Base-by-base conservation (phyloP, 2,113 vertebrate species). In the Sapajus apella region DNA sequence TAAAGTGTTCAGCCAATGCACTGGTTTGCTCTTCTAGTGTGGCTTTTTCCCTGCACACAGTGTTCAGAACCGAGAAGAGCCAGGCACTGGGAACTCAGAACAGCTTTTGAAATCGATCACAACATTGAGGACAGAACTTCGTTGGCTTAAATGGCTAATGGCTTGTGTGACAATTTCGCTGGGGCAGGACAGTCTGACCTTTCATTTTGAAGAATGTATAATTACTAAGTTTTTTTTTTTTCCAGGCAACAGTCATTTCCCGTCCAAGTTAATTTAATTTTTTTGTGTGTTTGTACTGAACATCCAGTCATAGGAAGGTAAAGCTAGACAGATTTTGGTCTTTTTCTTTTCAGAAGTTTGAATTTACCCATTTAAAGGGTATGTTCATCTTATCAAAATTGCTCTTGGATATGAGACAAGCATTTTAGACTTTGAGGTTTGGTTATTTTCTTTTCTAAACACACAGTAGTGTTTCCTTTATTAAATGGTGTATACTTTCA, bases 101-200 rank as follows among this genome's bases (percentile, higher is more conserved):
- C n/a, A 35, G 89, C 82, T 79, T 88, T 52, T 1, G 32, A 77
- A 56, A 64, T 20, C 2, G 0, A 7, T 94, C 50, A 79, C 52
- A 94, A 40, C 75, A 73, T 5, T 0, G 17, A 87, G 52, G 45
- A 23, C 58, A 66, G 47, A 61, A 47, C 79, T 52, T 35, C 3
- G 0, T 45, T 68, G 52, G 45, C 56, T 90, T 79, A 30, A 32
- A 84, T 87, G 95, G 73, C 66, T 96, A 95, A 94, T 96, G 87
- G 50, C 25, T 50, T 1, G 0, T 95, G 92, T 72, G 84, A 80
- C 80, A 76, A 16, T 55, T 27, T 58, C 70, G 3, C 18, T 55
- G 81, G 77, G 25, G 7, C 61, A 83, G 94, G 87, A 92, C 94
- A 66, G 50, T 45, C 94, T 96, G 95, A 95, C 90, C 96, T 98